These are phyloP conservation scores for Perithous albicinctus DNA, from an alignment of 2,888 invertebrate genomes.

Conservation along the genomic window DNA sequence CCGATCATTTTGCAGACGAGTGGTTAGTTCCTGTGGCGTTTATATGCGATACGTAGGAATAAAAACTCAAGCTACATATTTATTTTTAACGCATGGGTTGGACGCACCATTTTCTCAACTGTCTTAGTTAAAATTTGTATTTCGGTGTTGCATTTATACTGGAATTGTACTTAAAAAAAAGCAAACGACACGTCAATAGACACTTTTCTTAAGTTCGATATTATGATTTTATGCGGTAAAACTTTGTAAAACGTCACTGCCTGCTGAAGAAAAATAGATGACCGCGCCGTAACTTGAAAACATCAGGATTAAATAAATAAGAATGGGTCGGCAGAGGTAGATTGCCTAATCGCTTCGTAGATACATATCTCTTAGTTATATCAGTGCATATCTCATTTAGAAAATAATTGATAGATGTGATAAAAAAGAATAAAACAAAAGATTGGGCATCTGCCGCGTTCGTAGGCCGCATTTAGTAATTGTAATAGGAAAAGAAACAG, in stretches of 20 bases:
- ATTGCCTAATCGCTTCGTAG: conserved; percentile 70
- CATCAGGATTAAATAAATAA: conserved; percentile 18
- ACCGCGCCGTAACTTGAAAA: conserved; percentile 30
- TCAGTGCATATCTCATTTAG: conserved; percentile 70
- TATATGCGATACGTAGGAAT: too few relatives aligned
- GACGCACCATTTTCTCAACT: background rate
- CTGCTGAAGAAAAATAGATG: conserved; percentile 41
- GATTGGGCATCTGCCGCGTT: conserved; percentile 48
- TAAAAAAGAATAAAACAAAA: conserved; percentile 38
- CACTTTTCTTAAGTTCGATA: conserved; percentile 4
- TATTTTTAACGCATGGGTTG: background rate
- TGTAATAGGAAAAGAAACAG: conserved; percentile 25
- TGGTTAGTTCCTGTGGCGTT: background rate
- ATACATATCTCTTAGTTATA: conserved; percentile 73
- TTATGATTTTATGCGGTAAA: conserved; percentile 32
- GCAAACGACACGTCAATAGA: background rate
- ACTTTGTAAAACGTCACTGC: conserved; percentile 63
- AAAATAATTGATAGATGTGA: conserved; percentile 67
- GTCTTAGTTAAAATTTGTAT: background rate
- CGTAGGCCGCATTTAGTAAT: conserved; percentile 27
- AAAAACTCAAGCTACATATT: too few relatives aligned
- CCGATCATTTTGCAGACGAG: background rate
- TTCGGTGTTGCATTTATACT: conserved; percentile 26
- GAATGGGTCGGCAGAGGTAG: conserved; percentile 18
- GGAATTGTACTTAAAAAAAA: conserved; percentile 23